These are phyloP conservation scores for Sylvia borin DNA, from an alignment of 2,797 vertebrate species.

Conservation along the genomic window DNA sequence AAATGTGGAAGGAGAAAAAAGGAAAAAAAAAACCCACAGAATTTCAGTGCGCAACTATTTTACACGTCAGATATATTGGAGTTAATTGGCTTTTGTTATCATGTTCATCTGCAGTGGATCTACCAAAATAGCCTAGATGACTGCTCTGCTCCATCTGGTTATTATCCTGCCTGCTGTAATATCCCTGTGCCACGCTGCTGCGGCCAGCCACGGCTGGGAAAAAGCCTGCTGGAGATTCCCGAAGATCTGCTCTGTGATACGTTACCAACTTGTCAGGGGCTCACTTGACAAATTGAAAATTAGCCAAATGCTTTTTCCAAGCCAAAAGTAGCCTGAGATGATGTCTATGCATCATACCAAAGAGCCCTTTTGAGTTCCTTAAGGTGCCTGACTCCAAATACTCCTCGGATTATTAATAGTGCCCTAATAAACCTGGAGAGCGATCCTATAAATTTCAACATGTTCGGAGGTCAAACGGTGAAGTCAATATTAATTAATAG, in stretches of 20 bases:
- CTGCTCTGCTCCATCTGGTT: slow-evolving; percentile 35
- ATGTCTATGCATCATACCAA: slow-evolving; percentile 30
- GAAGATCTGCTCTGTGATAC: neutral
- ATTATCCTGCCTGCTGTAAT: neutral
- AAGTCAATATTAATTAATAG: slow-evolving; percentile 72
- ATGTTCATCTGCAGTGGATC: neutral
- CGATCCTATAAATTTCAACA: slow-evolving; percentile 50
- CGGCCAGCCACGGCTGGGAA: neutral
- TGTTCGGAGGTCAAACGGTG: slow-evolving; percentile 12
- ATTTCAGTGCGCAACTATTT: neutral
- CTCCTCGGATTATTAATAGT: slow-evolving; percentile 55
- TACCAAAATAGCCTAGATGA: slow-evolving; percentile 26
- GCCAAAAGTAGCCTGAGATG: slow-evolving; percentile 54
- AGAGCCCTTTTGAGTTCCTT: slow-evolving; percentile 35
- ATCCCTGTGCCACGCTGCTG: neutral
- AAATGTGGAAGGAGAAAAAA: neutral
- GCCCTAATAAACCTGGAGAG: slow-evolving; percentile 63
- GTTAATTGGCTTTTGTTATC: slow-evolving; percentile 20
- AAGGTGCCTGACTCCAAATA: slow-evolving; percentile 57
- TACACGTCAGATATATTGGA: neutral
- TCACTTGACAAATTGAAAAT: slow-evolving; percentile 57
- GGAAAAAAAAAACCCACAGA: neutral
- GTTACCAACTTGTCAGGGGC: slow-evolving; percentile 36
- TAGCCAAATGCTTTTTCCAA: slow-evolving; percentile 50
- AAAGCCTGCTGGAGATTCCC: neutral